Evolutionary conservation across 1,140 invertebrate species (phyloP).

Genomic region (Apis dorsata): DNA sequence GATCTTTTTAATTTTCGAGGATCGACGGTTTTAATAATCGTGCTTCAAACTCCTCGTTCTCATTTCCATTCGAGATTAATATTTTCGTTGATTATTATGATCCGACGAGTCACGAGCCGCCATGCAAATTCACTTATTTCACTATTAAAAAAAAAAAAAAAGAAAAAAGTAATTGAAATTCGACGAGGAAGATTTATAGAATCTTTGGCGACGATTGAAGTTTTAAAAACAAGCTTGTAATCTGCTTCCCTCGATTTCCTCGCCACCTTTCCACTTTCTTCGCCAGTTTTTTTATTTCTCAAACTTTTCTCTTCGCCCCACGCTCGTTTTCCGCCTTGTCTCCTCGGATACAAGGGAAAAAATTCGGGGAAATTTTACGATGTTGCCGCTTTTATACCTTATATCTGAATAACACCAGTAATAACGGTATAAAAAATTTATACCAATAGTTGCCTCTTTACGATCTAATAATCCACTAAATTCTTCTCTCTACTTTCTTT

Average conservation of each 20-base stretch:
- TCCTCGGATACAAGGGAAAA: no score
- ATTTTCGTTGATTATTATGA: no score
- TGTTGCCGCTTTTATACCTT: neutral
- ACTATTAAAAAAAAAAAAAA: no score
- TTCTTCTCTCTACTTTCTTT: no score
- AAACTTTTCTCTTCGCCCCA: constrained; percentile 30
- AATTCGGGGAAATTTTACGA: neutral
- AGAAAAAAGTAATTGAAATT: neutral
- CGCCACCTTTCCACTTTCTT: constrained; percentile 22
- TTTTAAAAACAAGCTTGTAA: constrained; percentile 28
- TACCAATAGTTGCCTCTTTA: no score
- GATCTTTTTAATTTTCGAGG: neutral
- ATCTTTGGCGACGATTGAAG: constrained; percentile 3
- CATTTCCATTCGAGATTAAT: no score
- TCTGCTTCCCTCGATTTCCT: constrained; percentile 25
- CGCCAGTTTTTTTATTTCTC: constrained; percentile 1
- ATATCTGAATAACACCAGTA: neutral
- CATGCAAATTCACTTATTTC: neutral
- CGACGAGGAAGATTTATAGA: constrained; percentile 20
- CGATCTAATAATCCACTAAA: no score
- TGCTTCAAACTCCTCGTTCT: neutral
- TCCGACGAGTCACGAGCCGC: no score
- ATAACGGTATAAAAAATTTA: no score
- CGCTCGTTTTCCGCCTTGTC: constrained; percentile 8
- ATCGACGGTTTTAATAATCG: constrained; percentile 10